Conservation (phyloP, 1,140 invertebrate genomes). For the Drosophila lowei region DNA sequence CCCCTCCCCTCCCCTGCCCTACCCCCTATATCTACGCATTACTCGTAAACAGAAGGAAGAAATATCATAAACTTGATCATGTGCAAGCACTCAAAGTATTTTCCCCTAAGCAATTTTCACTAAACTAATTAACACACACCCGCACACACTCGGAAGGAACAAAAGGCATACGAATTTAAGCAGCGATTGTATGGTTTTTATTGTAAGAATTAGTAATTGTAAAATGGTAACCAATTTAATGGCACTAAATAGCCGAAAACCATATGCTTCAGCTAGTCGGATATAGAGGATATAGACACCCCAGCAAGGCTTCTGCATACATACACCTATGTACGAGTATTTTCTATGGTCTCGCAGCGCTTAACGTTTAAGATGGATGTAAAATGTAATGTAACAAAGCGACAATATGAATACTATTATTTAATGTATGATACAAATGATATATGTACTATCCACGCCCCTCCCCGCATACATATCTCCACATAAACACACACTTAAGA, state of each 20-base stretch:
- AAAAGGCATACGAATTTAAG: conserved; percentile 75
- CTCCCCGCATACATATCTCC: conserved; percentile 62
- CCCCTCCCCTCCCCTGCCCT: background rate
- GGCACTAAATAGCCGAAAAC: conserved; percentile 46
- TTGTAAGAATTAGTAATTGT: conserved; percentile 29
- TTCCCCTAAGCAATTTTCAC: conserved; percentile 59
- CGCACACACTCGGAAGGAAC: conserved; percentile 9
- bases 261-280: conserved; percentile 73
- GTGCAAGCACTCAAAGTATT: conserved; percentile 59
- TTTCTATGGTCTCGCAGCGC: conserved; percentile 65
- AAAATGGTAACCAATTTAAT: conserved; percentile 48
- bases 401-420: conserved; percentile 71
- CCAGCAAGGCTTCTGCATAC: conserved; percentile 60
- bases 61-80: conserved; percentile 57
- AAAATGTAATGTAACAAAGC: conserved; percentile 78
- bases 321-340: conserved; percentile 33
- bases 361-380: conserved; percentile 62
- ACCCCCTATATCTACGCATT: conserved; percentile 28
- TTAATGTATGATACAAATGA: conserved; percentile 65
- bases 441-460: conserved; percentile 8
- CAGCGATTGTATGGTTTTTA: conserved; percentile 74
- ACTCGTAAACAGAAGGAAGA: conserved; percentile 42
- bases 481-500: conserved; percentile 21
- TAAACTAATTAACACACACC: conserved; percentile 19
- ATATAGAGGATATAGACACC: conserved; percentile 49